These are phyloP conservation scores for Rhinoraja longicauda DNA, from an alignment of 2,797 vertebrate genomes.

Conservation along the genomic window DNA sequence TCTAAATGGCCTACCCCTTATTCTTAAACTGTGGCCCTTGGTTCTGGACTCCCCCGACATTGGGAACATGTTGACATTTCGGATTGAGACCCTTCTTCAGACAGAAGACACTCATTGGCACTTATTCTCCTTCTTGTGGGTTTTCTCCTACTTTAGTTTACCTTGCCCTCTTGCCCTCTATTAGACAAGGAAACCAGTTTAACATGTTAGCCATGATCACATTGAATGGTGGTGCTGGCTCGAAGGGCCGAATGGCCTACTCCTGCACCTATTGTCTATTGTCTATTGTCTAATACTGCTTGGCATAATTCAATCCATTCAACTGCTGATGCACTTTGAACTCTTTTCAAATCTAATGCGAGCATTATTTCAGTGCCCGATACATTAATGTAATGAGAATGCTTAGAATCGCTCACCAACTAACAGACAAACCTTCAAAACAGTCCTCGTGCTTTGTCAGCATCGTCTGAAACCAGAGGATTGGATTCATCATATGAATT, in stretches of 20 bases:
- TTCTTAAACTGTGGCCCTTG: too few species aligned
- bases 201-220: too few species aligned
- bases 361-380: too few species aligned
- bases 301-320: background rate
- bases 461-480: background rate
- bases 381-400: background rate
- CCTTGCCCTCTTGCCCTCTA: background rate
- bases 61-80: too few species aligned
- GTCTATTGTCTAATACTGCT: background rate
- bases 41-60: too few species aligned
- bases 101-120: too few species aligned
- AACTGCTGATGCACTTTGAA: background rate
- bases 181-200: background rate
- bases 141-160: background rate
- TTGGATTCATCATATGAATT: too few species aligned
- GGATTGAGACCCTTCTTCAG: too few species aligned
- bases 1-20: too few species aligned
- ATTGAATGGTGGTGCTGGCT: too few species aligned
- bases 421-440: background rate
- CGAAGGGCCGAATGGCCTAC: too few species aligned
- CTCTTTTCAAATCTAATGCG: background rate
- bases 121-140: background rate
- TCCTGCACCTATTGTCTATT: too few species aligned
- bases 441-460: background rate
- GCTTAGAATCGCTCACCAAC: background rate